Conservation (phyloP, 2,888 invertebrate genomes). For the Molorchus minor region DNA sequence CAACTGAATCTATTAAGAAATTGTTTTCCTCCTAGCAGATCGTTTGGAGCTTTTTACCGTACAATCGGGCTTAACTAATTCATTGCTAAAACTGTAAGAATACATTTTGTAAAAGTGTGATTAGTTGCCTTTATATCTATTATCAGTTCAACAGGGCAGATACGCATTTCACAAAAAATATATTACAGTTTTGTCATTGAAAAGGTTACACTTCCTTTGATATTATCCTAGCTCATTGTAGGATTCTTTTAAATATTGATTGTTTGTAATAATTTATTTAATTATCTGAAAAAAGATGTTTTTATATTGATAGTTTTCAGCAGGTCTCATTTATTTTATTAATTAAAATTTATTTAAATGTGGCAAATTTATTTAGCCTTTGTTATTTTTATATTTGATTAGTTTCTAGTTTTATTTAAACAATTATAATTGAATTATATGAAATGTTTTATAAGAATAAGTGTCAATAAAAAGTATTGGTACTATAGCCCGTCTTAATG, state of each 20-base stretch:
- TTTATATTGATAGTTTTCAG: conserved; percentile 1
- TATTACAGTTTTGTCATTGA: too few relatives aligned
- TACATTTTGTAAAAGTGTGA: too few relatives aligned
- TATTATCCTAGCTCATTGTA: conserved; percentile 20
- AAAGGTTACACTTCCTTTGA: conserved; percentile 15
- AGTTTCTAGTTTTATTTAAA: conserved; percentile 18
- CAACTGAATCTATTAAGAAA: conserved; percentile 51
- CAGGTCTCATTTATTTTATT: conserved; percentile 15
- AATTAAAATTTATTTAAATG: conserved; percentile 24
- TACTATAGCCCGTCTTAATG: too few relatives aligned
- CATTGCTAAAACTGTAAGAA: too few relatives aligned
- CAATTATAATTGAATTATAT: conserved; percentile 11
- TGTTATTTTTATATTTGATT: conserved; percentile 38
- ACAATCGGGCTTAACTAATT: conserved; percentile 21
- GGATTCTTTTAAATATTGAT: conserved; percentile 6
- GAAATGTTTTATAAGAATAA: conserved; percentile 12
- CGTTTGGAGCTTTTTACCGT: conserved; percentile 6
- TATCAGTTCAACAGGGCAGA: too few relatives aligned
- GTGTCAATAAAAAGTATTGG: conserved; percentile 13
- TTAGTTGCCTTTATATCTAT: too few relatives aligned
- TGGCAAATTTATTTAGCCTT: conserved; percentile 25
- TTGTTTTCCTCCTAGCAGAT: conserved; percentile 38
- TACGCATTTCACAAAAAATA: too few relatives aligned
- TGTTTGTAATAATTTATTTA: conserved; percentile 13
- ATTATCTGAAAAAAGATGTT: conserved; percentile 17